Evolutionary conservation across 2,797 vertebrate genomes (phyloP), one percentile per base, ranked within the genome.

Genomic region (Epinephelus malabaricus): DNA sequence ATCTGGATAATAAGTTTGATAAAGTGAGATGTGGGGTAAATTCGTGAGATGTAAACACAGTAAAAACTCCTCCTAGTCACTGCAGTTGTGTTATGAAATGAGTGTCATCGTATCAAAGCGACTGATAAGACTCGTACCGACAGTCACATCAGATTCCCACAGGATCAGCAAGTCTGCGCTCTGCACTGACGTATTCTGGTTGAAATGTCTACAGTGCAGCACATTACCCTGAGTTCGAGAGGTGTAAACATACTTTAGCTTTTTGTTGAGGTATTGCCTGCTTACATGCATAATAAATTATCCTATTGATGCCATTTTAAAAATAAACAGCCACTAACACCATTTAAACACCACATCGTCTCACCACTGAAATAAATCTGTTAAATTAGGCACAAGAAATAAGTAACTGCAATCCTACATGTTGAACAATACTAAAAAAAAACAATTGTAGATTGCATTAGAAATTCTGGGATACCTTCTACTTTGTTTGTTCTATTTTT

Each of bases 151-250:
- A 46, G 62, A 64, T 55, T 72, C 43, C 25, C 5, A 51, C 27
- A 45, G 40, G 62, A 47, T 76, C 64, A 76, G 27, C 18, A 12
- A 23, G 27, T 72, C 25, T 40, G 38, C 60, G n/a, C 75, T 43
- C 38, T 34, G 58, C 15, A 34, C 23, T 38, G 70, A 45, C 2
- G 7, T 30, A 21, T 58, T 23, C 66, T 55, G 40, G 71, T 19
- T 50, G 19, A 59, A 55, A 61, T 34, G 49, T 38, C 66, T 46
- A n/a, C 53, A 45, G 47, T 23, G 49, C 21, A 64, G 54, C 18
- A 13, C 15, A 45, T 53, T 82, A 96, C 94, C 93, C 51, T 11
- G 3, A 95, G 70, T 73, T 25, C 94, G 4, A 94, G 93, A 67
- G 86, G 25, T 12, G 69, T 23, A 27, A 5, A 25, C 34, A 34